These are phyloP conservation scores for Stegastes partitus DNA, from an alignment of 2,113 vertebrate species.

Conservation along the genomic window DNA sequence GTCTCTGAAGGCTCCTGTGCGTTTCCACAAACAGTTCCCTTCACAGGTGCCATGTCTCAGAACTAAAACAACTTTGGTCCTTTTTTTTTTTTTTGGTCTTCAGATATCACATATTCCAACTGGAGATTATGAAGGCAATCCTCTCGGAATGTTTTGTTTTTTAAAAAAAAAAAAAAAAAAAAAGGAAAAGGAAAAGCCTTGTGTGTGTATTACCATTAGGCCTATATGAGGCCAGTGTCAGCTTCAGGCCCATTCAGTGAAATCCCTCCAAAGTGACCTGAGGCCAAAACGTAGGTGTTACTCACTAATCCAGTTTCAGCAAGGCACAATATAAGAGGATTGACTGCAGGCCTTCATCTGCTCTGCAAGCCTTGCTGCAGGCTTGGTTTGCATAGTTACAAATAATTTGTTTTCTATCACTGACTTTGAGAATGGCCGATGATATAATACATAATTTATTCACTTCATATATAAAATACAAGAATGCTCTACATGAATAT, in stretches of 20 bases:
- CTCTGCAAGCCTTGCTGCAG: conserved; percentile 60
- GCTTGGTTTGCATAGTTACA: background rate
- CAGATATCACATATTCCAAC: conserved; percentile 2
- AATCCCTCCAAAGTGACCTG: conserved; percentile 84
- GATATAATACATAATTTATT: too few relatives aligned
- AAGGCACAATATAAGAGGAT: conserved; percentile 86
- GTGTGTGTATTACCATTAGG: conserved; percentile 12
- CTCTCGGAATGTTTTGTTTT: background rate
- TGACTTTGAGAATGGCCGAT: background rate
- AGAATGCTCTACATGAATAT: background rate
- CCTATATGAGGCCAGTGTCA: conserved; percentile 41
- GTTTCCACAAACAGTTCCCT: conserved; percentile 59
- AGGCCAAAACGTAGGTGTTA: conserved; percentile 73
- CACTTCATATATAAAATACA: background rate
- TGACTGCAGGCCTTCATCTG: conserved; percentile 73
- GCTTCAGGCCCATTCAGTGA: conserved; percentile 71
- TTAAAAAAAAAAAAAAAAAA: background rate
- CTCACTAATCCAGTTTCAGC: conserved; percentile 85
- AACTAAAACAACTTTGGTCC: background rate
- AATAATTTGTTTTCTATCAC: background rate
- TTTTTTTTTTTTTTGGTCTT: background rate
- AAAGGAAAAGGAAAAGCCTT: background rate
- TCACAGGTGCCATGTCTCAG: conserved; percentile 43
- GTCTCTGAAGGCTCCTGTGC: conserved; percentile 50
- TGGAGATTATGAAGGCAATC: background rate